Percentiles rank a stretch among this genome's conserved stretches.
phyloP scores from a whole-genome alignment of 2,888 invertebrate genomes.

The Andrena flavipes region DNA sequence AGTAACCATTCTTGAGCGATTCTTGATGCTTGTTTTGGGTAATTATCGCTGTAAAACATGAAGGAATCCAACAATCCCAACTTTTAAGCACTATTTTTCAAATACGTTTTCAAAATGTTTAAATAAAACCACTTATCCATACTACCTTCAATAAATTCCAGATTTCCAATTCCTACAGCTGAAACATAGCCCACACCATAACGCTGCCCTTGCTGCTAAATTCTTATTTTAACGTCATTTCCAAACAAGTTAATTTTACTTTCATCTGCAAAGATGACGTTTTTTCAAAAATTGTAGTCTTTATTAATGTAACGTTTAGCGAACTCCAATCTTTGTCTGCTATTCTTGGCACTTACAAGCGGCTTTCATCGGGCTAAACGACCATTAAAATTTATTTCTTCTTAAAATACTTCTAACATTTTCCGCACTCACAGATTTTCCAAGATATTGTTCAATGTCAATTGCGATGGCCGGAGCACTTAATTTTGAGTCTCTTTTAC shows the following conservation, averaged over 20 bases:
- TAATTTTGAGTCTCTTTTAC: not conserved
- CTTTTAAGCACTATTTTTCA: constrained; percentile 1
- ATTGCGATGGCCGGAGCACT: not conserved
- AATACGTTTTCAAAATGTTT: constrained; percentile 1
- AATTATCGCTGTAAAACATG: not conserved
- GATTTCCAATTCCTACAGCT: constrained; percentile 28
- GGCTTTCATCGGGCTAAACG: not conserved
- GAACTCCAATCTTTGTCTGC: not conserved
- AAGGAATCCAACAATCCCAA: not conserved
- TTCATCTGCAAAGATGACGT: not conserved
- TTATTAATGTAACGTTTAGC: not conserved
- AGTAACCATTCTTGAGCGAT: too few relatives aligned
- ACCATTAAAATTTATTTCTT: not conserved
- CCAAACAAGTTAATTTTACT: constrained; percentile 3
- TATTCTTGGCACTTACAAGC: not conserved
- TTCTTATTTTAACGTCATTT: not conserved
- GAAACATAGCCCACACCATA: constrained; percentile 5
- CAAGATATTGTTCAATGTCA: not conserved
- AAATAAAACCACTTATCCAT: constrained; percentile 23
- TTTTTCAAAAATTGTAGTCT: not conserved
- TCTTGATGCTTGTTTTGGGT: too few relatives aligned
- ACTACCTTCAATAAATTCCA: constrained; percentile 23
- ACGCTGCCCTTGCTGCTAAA: not conserved
- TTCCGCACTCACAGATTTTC: not conserved
- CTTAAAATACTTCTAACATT: not conserved